Evolutionary conservation across 2,888 invertebrate species (phyloP).

Genomic region (Tuberolachnus salignus): DNA sequence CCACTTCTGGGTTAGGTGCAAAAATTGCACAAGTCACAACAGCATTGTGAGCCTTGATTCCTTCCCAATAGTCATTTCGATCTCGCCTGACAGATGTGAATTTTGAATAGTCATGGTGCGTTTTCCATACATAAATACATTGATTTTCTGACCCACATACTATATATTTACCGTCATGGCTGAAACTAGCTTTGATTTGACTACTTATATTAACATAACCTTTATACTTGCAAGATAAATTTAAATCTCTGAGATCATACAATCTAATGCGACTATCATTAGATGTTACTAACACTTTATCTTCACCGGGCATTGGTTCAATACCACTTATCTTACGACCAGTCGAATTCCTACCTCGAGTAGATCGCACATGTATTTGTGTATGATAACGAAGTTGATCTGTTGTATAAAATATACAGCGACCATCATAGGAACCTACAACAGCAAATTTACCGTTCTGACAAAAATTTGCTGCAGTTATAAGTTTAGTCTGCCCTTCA

Average conservation of each 20-base stretch:
- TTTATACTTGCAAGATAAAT: conserved; percentile 93
- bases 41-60: conserved; percentile 92
- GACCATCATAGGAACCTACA: conserved; percentile 97
- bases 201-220: conserved; percentile 93
- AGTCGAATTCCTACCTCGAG: conserved; percentile 92
- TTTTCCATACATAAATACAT: conserved; percentile 98
- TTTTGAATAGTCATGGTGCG: conserved; percentile 93
- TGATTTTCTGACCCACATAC: conserved; percentile 97
- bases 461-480: conserved; percentile 96
- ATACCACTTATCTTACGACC: conserved; percentile 97
- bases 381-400: conserved; percentile 98
- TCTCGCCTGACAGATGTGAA: conserved; percentile 90
- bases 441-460: conserved; percentile 95
- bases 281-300: conserved; percentile 94
- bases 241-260: conserved; percentile 93
- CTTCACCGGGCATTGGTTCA: conserved; percentile 94
- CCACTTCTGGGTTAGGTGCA: conserved; percentile 92
- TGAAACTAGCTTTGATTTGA: conserved; percentile 96
- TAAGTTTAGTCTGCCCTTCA: conserved; percentile 90
- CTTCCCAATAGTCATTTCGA: conserved; percentile 97
- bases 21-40: conserved; percentile 97
- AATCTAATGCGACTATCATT: conserved; percentile 96
- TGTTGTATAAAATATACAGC: conserved; percentile 97
- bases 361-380: conserved; percentile 93
- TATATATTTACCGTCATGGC: conserved; percentile 96